Evolutionary conservation across 2,797 vertebrate species (phyloP), one percentile per base, ranked within the genome.

Genomic region (Telmatherina bonti): DNA sequence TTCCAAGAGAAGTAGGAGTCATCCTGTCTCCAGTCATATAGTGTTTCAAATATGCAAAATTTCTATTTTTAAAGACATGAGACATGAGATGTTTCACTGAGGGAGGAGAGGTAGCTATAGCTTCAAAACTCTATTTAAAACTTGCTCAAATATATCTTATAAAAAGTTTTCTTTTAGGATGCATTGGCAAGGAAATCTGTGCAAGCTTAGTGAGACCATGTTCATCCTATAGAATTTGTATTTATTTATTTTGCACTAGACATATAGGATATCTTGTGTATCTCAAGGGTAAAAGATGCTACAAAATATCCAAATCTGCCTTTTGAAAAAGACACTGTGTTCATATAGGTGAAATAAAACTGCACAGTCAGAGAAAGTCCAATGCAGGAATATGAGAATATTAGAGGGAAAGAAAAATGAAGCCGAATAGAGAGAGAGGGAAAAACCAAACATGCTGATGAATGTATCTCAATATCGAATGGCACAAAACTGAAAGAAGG

Each of bases 291-390:
- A 72, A 66, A 79, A 65, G 55, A 78, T 56, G 54, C 62, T 53
- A 53, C 38, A 64, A 55, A 78, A 79, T 72, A 78, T 63, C 73
- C 55, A 12, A 31, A 67, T 59, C 16, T 82, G 75, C 64, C 76
- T 76, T 88, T 84, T 74, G 47, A 22, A 65, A 62, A 58, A 77
- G 61, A 87, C 79, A 52, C 53, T 59, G 62, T 57, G 72, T 78
- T 76, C 74, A 78, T 62, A 84, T 49, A 52, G 59, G 60, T 70
- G 56, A 69, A 67, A 77, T 57, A 57, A 65, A 88, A 90, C 67
- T 77, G 85, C 84, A 85, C 0, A 61, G 80, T 84, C 87, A 80
- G 83, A 83, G 59, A 68, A 82, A 84, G 54, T 67, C 67, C 82
- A 70, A 80, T 7, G 47, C 58, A 66, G 84, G 81, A 67, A 84